Evolutionary conservation across 2,888 invertebrate genomes (phyloP), one percentile per base, ranked within the genome.

Genomic region (Melikaiella ostensackeni): DNA sequence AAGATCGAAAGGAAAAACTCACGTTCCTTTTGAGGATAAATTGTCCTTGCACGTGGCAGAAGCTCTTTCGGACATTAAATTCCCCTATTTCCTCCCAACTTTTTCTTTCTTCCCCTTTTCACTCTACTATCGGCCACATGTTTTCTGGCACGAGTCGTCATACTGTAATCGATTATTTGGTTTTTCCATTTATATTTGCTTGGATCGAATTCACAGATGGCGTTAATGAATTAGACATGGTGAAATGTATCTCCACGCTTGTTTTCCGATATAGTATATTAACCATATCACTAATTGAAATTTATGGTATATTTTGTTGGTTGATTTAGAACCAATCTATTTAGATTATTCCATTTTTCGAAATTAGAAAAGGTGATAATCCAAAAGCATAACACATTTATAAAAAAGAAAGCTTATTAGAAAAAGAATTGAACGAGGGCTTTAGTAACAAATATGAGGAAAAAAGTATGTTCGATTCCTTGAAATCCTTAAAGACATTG

Each of bases 11-110:
- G n/a, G n/a, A n/a, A n/a, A n/a, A n/a, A n/a, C n/a, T n/a, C n/a
- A n/a, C n/a, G n/a, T n/a, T n/a, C n/a, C n/a, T n/a, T n/a, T n/a
- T n/a, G n/a, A n/a, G n/a, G n/a, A 30, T 11, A 6, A 24, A 57
- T 57, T 24, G 57, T 59, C 11, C 27, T 27, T 27, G 13, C 27
- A 27, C 59, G 59, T 27, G 59, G 13, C 59, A 24, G 27, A 59
- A 59, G 59, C 59, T 59, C 59, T 59, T 59, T 16, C 59, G 24
- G 13, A 27, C 27, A 59, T 59, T 59, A 59, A 59, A 59, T 59
- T 59, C 59, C 11, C 27, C 59, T 7, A 2, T 11, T 2, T 38
- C 7, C 13, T 1, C 11, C 38, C 33, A 4, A 5, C 33, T 7
- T 46, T 46, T 46, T 46, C 1, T 9, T 55, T 21, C 11, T 1